Conservation (phyloP, 2,113 vertebrate genomes). For the Nothoprocta perdicaria region DNA sequence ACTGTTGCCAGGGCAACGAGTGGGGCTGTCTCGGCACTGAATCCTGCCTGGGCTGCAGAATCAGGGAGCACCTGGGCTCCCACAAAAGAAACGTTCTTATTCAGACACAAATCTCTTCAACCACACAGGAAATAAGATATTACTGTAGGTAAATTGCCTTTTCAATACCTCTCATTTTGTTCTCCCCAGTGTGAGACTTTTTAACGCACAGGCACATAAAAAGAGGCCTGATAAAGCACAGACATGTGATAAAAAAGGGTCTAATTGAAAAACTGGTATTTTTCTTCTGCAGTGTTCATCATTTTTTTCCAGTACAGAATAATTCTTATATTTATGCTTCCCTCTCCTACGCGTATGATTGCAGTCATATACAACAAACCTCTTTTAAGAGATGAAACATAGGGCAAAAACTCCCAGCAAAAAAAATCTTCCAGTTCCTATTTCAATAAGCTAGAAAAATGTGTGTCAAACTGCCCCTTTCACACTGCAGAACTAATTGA, state of each 20-base stretch:
- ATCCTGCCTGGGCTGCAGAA: slow-evolving; percentile 51
- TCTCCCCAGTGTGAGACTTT: slow-evolving; percentile 18
- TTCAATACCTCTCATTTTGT: not conserved
- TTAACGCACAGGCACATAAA: not conserved
- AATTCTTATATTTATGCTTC: not conserved
- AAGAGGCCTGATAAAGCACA: not conserved
- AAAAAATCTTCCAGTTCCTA: not conserved
- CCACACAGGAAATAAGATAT: slow-evolving; percentile 36
- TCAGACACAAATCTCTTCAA: slow-evolving; percentile 40
- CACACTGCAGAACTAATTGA: not conserved
- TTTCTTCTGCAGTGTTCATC: slow-evolving; percentile 1
- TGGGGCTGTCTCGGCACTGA: slow-evolving; percentile 46
- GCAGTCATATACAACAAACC: not conserved
- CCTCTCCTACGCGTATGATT: not conserved
- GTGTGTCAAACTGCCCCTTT: not conserved
- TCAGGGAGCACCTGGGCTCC: slow-evolving; percentile 30
- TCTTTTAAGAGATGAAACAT: not conserved
- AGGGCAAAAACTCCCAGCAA: not conserved
- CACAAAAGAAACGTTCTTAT: slow-evolving; percentile 55
- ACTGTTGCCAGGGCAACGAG: slow-evolving; percentile 60
- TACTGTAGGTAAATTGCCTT: not conserved
- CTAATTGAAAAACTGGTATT: slow-evolving; percentile 18
- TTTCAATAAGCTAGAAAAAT: not conserved
- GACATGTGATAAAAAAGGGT: not conserved
- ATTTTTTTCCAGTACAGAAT: not conserved